Percentiles rank a stretch among this genome's conserved stretches.
Evolutionary conservation across 2,888 invertebrate species (phyloP).

Genomic region (Pammene aurita): DNA sequence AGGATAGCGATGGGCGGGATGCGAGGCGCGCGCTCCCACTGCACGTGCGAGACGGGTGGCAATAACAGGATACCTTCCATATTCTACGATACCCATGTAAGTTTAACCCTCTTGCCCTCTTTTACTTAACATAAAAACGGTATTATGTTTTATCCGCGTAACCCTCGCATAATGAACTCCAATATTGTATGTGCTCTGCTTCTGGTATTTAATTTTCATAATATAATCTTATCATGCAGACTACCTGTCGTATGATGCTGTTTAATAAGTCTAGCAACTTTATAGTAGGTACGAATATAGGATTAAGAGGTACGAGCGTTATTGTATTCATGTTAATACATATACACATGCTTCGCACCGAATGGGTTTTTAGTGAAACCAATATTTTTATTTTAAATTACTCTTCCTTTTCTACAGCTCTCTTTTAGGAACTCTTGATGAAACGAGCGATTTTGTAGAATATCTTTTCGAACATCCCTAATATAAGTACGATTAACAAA

Average conservation of each 20-base stretch:
- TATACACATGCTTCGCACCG: too few relatives aligned
- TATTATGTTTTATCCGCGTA: constrained; percentile 17
- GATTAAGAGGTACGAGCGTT: too few relatives aligned
- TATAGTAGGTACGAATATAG: background rate
- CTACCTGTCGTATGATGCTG: background rate
- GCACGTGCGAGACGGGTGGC: constrained; percentile 69
- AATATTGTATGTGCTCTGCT: constrained; percentile 9
- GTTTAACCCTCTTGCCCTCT: constrained; percentile 44
- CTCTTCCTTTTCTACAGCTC: too few relatives aligned
- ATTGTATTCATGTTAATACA: too few relatives aligned
- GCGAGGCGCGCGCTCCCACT: constrained; percentile 64
- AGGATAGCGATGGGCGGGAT: constrained; percentile 62
- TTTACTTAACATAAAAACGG: constrained; percentile 24
- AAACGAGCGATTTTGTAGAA: too few relatives aligned
- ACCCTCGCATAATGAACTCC: constrained; percentile 6
- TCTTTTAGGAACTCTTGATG: too few relatives aligned
- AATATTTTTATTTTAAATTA: too few relatives aligned
- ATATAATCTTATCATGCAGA: background rate
- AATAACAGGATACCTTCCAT: constrained; percentile 70
- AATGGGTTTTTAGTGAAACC: too few relatives aligned
- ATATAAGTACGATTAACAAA: too few relatives aligned
- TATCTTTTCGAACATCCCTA: too few relatives aligned
- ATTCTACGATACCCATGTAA: constrained; percentile 78
- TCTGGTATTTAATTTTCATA: constrained; percentile 5
- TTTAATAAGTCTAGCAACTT: background rate